Percentiles rank a stretch among this genome's conserved stretches.
These are phyloP conservation scores for Hemibagrus guttatus DNA, from an alignment of 2,797 vertebrate genomes.

Conservation along the genomic window DNA sequence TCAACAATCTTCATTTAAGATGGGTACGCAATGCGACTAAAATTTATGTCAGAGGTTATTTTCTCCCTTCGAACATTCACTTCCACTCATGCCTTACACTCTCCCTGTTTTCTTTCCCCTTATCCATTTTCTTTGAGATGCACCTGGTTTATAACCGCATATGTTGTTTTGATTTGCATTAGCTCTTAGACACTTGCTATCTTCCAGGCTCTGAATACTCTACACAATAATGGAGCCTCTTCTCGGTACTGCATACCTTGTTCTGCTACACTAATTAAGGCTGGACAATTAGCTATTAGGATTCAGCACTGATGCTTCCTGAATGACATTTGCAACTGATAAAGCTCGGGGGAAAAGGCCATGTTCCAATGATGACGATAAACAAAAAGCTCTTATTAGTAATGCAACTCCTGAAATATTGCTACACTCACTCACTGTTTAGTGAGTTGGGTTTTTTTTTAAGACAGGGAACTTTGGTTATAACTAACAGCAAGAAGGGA, in stretches of 20 bases:
- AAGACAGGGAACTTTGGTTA: constrained; percentile 30
- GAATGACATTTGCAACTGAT: constrained; percentile 72
- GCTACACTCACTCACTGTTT: background rate
- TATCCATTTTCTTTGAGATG: constrained; percentile 41
- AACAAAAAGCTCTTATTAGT: constrained; percentile 68
- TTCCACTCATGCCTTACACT: constrained; percentile 29
- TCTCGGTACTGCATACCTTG: constrained; percentile 63
- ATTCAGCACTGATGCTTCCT: constrained; percentile 73
- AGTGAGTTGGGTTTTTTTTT: background rate
- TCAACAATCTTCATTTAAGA: constrained; percentile 63
- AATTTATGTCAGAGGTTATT: constrained; percentile 56
- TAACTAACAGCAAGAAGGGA: constrained; percentile 70
- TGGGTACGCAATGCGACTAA: constrained; percentile 58
- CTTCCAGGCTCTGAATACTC: constrained; percentile 41
- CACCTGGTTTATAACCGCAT: constrained; percentile 47
- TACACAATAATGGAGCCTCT: constrained; percentile 54
- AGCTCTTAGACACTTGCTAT: constrained; percentile 52
- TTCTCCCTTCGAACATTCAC: constrained; percentile 31
- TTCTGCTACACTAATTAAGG: constrained; percentile 71
- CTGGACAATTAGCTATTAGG: constrained; percentile 68
- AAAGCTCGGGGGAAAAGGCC: constrained; percentile 52
- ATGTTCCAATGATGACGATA: constrained; percentile 72
- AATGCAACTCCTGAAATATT: constrained; percentile 42
- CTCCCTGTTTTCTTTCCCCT: constrained; percentile 15
- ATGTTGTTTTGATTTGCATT: constrained; percentile 55